phyloP scores from a whole-genome alignment of 2,797 vertebrate genomes.

The Lagocephalus sceleratus region DNA sequence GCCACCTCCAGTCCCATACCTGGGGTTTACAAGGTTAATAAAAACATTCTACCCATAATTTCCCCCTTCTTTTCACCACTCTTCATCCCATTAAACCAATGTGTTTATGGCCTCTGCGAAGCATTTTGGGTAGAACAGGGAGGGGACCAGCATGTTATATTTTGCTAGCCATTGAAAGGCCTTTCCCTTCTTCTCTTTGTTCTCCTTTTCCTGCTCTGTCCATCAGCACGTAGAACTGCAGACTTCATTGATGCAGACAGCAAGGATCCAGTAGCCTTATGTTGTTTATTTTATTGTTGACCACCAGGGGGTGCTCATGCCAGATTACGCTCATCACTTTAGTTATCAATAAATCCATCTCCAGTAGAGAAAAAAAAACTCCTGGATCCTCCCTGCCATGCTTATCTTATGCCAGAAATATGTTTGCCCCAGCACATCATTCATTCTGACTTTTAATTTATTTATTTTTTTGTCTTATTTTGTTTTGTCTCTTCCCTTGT shows the following conservation, averaged over 20 bases:
- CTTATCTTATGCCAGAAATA: conserved; percentile 65
- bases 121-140: conserved; percentile 67
- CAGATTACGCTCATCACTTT: conserved; percentile 5
- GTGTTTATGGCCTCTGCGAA: conserved; percentile 70
- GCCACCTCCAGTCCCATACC: conserved; percentile 70
- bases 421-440: conserved; percentile 82
- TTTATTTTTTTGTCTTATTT: conserved; percentile 78
- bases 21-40: conserved; percentile 84
- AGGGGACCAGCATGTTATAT: too few relatives aligned
- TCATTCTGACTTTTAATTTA: conserved; percentile 92
- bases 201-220: conserved; percentile 36
- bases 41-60: conserved; percentile 82
- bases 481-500: conserved; percentile 66
- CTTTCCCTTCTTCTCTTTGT: conserved; percentile 15
- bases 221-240: conserved; percentile 46
- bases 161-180: conserved; percentile 7
- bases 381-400: conserved; percentile 61
- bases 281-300: conserved; percentile 2
- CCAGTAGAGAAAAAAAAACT: conserved; percentile 20
- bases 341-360: conserved; percentile 13
- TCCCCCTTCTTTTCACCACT: conserved; percentile 68
- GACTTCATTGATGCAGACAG: conserved; percentile 62
- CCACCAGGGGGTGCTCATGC: conserved; percentile 43
- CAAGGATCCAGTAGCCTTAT: conserved; percentile 47
- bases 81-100: conserved; percentile 77